phyloP scores from a whole-genome alignment of 2,797 vertebrate species.

The Salmo trutta region DNA sequence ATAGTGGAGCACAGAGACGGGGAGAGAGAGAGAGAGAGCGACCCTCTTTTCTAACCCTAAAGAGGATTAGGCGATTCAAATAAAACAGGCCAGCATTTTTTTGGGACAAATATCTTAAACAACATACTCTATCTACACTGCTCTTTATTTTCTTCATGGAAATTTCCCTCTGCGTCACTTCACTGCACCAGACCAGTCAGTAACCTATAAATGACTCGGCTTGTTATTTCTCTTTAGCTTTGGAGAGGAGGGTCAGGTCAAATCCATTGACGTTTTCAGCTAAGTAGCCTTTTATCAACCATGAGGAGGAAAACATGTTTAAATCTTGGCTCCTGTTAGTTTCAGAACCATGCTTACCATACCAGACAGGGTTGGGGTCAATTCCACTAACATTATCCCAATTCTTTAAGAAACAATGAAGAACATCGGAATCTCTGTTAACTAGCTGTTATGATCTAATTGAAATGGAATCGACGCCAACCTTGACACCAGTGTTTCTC shows the following conservation, averaged over 20 bases:
- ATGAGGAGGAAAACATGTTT: not conserved
- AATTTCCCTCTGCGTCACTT: not conserved
- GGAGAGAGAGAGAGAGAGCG: not conserved
- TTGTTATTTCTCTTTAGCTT: not conserved
- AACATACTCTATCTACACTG: not conserved
- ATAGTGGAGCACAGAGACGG: not conserved
- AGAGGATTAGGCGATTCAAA: not conserved
- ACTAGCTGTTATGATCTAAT: not conserved
- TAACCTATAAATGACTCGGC: not conserved
- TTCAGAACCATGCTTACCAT: not conserved
- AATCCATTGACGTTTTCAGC: not conserved
- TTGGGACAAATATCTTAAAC: not conserved
- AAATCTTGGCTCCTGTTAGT: not conserved
- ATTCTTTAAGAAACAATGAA: not conserved
- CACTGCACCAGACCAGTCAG: not conserved
- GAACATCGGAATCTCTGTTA: not conserved
- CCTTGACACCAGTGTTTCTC: too few species aligned
- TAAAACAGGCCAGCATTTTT: not conserved
- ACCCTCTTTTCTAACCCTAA: not conserved
- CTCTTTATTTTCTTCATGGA: not conserved
- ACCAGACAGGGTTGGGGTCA: not conserved
- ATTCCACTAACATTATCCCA: not conserved
- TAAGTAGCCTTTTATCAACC: not conserved
- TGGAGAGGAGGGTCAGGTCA: not conserved
- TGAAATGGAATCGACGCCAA: not conserved